These are phyloP conservation scores for Sarotherodon lohbergeri DNA, from an alignment of 2,113 vertebrate genomes.

Conservation along the genomic window DNA sequence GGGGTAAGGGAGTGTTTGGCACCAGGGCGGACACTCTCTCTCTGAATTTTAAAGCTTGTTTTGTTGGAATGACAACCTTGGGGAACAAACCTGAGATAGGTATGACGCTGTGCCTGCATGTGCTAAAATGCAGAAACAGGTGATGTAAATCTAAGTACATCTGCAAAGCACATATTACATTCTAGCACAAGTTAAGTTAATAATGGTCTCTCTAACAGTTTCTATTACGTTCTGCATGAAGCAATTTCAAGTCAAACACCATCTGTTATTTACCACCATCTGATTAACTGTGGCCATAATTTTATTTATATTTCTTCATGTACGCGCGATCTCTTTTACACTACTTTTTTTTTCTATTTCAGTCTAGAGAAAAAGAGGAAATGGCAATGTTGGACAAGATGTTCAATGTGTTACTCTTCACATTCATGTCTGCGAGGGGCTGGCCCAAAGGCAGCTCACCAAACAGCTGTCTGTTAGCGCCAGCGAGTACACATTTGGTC, in stretches of 20 bases:
- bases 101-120: neutral
- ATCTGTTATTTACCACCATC: neutral
- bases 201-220: neutral
- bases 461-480: conserved; percentile 63
- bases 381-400: conserved; percentile 29
- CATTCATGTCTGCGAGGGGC: conserved; percentile 16
- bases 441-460: conserved; percentile 59
- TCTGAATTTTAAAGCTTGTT: conserved; percentile 25
- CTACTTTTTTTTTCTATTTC: neutral
- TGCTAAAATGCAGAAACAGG: conserved; percentile 16
- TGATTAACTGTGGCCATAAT: neutral
- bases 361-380: neutral
- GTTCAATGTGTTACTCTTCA: conserved; percentile 18
- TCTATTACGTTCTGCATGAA: neutral
- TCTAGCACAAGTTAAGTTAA: neutral
- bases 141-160: neutral
- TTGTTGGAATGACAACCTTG: conserved; percentile 39
- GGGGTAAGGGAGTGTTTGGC: conserved; percentile 21
- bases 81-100: conserved; percentile 4
- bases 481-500: conserved; percentile 61
- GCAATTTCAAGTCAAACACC: neutral
- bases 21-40: neutral
- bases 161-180: neutral
- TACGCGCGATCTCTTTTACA: neutral
- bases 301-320: neutral